Evolutionary conservation across 2,113 vertebrate species (phyloP).

Genomic region (Setophaga petechia): DNA sequence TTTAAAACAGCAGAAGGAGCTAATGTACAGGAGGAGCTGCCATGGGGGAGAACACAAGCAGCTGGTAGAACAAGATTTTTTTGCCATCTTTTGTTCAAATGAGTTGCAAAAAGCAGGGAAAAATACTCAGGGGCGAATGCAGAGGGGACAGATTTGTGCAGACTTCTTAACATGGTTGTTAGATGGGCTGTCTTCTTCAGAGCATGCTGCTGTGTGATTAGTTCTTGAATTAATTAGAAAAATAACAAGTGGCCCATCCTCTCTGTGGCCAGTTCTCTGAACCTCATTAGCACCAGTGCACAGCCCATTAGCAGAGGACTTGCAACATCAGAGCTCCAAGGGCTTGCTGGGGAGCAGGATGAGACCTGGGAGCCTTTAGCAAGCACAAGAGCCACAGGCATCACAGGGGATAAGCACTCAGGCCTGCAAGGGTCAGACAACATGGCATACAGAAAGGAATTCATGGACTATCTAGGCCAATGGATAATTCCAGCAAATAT

Average conservation of each 20-base stretch:
- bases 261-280: constrained; percentile 6
- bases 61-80: constrained; percentile 36
- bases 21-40: constrained; percentile 22
- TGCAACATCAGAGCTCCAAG: background rate
- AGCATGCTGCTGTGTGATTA: background rate
- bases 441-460: background rate
- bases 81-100: background rate
- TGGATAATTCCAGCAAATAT: background rate
- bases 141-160: background rate
- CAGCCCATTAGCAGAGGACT: background rate
- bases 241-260: constrained; percentile 8
- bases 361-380: background rate
- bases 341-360: background rate
- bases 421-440: fast-evolving
- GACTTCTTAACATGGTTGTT: background rate
- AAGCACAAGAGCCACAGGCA: background rate
- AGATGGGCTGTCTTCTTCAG: constrained; percentile 4
- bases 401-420: background rate
- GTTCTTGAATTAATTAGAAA: constrained; percentile 53
- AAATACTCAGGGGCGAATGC: background rate
- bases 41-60: background rate
- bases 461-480: background rate
- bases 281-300: background rate
- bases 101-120: background rate
- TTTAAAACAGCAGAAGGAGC: constrained; percentile 46